Base-by-base conservation (phyloP, 2,113 vertebrate species). In the Catharus minimus region DNA sequence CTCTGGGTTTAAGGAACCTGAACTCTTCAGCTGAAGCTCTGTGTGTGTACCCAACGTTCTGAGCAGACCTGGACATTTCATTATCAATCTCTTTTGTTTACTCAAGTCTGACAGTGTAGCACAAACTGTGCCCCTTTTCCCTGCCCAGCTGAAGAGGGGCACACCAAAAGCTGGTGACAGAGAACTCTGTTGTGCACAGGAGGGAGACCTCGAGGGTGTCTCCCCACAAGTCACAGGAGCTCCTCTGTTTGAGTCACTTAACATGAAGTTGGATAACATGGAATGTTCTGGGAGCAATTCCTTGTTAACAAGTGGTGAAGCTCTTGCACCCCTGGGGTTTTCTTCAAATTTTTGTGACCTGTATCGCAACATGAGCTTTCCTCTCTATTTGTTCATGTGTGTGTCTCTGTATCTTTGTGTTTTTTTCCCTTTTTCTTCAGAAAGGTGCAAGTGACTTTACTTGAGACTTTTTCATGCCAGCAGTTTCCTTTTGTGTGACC, bases 41-140 rank as follows among this genome's bases (percentile, higher is more conserved):
- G 10, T n/a, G 22, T 39, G 19, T 9, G 5, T 6, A 3, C 6
- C 3, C 49, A 67, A 0, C 7, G 5, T 72, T 75, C 49, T 30
- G 75, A 87, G 36, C 39, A 38, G 38, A 24, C 5, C 1, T 15
- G 38, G 33, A 2, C 7, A 23, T 64, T 44, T 73, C 9, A 2
- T 79, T 39, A 10, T 27, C 11, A 9, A 8, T 38, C 49, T 73
- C 8, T 49, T 49, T 71, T 33, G 17, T 77, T 83, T 86, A 30
- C 36, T 67, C 64, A 28, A 20, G 38, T 41, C 64, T 84, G 49
- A 16, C 58, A 61, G 22, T 2, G 36, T 9, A 46, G 57, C 72
- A 46, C 47, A 52, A 57, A 21, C 17, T 41, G n/a, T 7, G 15
- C 30, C 13, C 36, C 21, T 15, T 50, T 60, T 39, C 58, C 55